These are phyloP conservation scores for Mactromeris polynyma DNA, from an alignment of 2,888 invertebrate genomes.

Conservation along the genomic window DNA sequence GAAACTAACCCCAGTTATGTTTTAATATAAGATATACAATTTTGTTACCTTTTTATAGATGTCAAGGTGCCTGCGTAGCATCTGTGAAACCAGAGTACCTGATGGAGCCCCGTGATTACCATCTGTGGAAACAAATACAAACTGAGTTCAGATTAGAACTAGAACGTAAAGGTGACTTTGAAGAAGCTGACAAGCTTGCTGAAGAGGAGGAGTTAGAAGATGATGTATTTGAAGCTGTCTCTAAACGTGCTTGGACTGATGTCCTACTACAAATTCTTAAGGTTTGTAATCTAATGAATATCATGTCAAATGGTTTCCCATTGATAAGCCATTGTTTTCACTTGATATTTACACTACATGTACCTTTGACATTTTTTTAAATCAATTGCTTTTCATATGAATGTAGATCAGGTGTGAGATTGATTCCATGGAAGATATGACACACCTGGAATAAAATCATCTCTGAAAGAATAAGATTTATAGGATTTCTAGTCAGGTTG, in stretches of 20 bases:
- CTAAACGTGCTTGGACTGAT: conserved; percentile 87
- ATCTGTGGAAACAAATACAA: conserved; percentile 85
- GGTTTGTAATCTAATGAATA: conserved; percentile 70
- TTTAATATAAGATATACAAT: too few relatives aligned
- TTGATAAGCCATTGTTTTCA: too few relatives aligned
- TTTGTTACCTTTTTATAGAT: conserved; percentile 71
- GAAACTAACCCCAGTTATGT: too few relatives aligned
- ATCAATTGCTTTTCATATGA: too few relatives aligned
- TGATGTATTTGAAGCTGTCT: conserved; percentile 86
- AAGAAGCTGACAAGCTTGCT: conserved; percentile 74
- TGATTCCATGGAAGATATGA: too few relatives aligned
- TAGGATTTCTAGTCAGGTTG: too few relatives aligned
- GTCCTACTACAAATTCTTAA: conserved; percentile 86
- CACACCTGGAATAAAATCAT: too few relatives aligned
- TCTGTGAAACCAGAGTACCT: conserved; percentile 87
- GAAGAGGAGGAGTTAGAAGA: conserved; percentile 84
- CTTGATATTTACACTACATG: too few relatives aligned
- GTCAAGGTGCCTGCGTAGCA: conserved; percentile 86
- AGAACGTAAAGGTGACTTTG: conserved; percentile 71
- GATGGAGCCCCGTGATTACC: conserved; percentile 86
- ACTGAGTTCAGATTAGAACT: conserved; percentile 75
- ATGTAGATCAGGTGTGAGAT: too few relatives aligned
- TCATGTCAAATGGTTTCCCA: background rate
- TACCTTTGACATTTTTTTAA: too few relatives aligned
- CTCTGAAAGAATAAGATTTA: too few relatives aligned